Evolutionary conservation across 2,113 vertebrate species (phyloP).

Genomic region (Phylloscopus trochilus): DNA sequence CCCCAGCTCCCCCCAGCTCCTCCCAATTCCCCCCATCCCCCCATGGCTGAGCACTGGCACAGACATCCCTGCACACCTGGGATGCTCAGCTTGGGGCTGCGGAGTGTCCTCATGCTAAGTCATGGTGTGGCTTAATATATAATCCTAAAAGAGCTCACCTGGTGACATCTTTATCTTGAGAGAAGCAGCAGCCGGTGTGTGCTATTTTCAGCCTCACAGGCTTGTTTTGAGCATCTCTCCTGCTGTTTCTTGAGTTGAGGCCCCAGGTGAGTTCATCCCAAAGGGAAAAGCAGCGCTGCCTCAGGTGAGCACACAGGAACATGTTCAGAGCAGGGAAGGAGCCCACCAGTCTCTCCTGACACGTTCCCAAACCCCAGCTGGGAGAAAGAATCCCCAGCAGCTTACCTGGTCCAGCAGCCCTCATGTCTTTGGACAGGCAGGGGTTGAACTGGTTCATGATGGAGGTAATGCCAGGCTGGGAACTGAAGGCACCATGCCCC

Average conservation of each 20-base stretch:
- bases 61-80: background rate
- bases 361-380: too few relatives aligned
- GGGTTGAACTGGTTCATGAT: accelerated
- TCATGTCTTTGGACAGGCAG: background rate
- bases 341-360: background rate
- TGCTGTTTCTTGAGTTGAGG: background rate
- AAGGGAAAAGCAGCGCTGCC: accelerated
- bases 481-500: background rate
- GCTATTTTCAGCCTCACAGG: background rate
- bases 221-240: background rate
- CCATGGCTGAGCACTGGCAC: accelerated
- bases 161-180: background rate
- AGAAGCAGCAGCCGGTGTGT: background rate
- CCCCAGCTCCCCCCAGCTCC: accelerated
- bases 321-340: background rate
- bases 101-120: accelerated
- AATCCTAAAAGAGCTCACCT: conserved; percentile 10
- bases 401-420: background rate
- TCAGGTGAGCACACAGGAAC: background rate
- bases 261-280: background rate
- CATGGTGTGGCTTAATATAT: background rate
- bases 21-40: background rate
- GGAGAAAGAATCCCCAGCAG: background rate
- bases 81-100: accelerated
- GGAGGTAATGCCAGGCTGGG: background rate